These are phyloP conservation scores for Heliconius himera DNA, from an alignment of 1,140 invertebrate genomes.

Conservation along the genomic window DNA sequence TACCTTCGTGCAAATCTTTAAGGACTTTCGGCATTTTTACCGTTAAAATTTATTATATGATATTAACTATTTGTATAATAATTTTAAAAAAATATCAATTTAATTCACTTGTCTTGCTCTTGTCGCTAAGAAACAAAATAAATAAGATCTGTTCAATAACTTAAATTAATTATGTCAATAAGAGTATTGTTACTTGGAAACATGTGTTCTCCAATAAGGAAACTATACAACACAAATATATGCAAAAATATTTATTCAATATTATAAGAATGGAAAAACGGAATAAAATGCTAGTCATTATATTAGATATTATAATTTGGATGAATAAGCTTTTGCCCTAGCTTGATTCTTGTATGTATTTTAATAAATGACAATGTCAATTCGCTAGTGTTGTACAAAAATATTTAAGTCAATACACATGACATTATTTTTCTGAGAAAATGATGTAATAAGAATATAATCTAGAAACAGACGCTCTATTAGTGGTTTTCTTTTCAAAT, in stretches of 20 bases:
- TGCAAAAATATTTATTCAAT: background rate
- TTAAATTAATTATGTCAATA: background rate
- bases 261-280: background rate
- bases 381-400: background rate
- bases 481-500: no score
- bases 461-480: no score
- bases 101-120: background rate
- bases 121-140: background rate
- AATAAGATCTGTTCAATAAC: background rate
- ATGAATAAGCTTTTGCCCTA: background rate
- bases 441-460: no score
- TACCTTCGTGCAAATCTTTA: constrained; percentile 59
- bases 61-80: background rate
- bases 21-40: constrained; percentile 61
- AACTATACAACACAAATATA: background rate
- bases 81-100: background rate
- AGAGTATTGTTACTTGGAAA: background rate
- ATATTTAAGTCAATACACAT: background rate
- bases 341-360: background rate
- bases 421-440: no score
- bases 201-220: background rate
- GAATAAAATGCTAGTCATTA: background rate
- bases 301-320: background rate
- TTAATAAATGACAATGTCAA: constrained; percentile 7
- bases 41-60: background rate